Evolutionary conservation across 1,140 invertebrate species (phyloP).

Genomic region (Drosophila oshimai): DNA sequence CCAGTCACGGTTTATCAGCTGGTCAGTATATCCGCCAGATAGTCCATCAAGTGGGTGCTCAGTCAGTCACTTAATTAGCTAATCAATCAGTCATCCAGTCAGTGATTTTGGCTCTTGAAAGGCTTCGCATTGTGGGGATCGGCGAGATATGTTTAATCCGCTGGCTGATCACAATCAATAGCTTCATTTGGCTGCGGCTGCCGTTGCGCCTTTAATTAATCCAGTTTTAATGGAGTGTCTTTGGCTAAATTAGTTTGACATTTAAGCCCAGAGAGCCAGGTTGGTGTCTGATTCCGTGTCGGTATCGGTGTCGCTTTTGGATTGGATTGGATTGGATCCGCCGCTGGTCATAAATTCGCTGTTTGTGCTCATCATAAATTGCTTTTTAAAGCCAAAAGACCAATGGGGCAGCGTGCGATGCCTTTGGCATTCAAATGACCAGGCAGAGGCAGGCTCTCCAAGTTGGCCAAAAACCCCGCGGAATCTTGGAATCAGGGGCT

Average conservation of each 20-base stretch:
- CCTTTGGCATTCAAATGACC: constrained; percentile 78
- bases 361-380: constrained; percentile 75
- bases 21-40: neutral
- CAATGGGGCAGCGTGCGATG: constrained; percentile 55
- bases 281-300: constrained; percentile 25
- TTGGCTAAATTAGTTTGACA: constrained; percentile 80
- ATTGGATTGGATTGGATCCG: constrained; percentile 12
- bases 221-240: constrained; percentile 74
- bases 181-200: constrained; percentile 33
- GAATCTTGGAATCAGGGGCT: neutral
- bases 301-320: constrained; percentile 8
- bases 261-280: constrained; percentile 60
- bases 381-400: constrained; percentile 55
- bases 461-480: constrained; percentile 31
- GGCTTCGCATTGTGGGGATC: neutral
- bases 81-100: constrained; percentile 27
- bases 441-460: constrained; percentile 48
- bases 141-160: neutral
- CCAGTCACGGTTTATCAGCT: neutral
- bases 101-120: constrained; percentile 1
- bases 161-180: constrained; percentile 28
- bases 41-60: constrained; percentile 14
- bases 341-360: constrained; percentile 59
- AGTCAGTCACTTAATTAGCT: constrained; percentile 17
- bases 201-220: constrained; percentile 68